Evolutionary conservation across 1,140 invertebrate genomes (phyloP).

Genomic region (Lasaia peninsularis): DNA sequence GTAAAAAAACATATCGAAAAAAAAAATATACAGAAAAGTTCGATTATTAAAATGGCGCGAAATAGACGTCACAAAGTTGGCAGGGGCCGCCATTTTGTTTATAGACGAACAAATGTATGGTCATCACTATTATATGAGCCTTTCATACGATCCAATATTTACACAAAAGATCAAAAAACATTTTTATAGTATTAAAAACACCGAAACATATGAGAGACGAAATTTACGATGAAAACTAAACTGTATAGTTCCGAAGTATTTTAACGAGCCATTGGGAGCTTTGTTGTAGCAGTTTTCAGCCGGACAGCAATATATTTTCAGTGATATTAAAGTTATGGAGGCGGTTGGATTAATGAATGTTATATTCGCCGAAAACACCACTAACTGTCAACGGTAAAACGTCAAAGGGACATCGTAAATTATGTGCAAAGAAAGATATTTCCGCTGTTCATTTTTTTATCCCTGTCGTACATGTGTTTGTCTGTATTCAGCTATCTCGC

Average conservation of each 20-base stretch:
- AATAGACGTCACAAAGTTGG: background rate
- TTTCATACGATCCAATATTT: background rate
- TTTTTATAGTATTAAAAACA: constrained; percentile 2
- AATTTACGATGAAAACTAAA: constrained; percentile 13
- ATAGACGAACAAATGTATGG: background rate
- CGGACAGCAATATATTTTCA: constrained; percentile 43
- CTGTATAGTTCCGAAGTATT: constrained; percentile 21
- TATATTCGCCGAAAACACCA: constrained; percentile 60
- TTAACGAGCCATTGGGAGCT: constrained; percentile 58
- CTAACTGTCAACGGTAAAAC: constrained; percentile 59
- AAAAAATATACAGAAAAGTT: too few relatives aligned
- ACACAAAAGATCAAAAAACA: background rate
- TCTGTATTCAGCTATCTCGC: constrained; percentile 30
- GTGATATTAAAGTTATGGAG: constrained; percentile 41
- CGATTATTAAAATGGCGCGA: too few relatives aligned
- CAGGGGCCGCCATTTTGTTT: background rate
- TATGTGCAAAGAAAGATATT: constrained; percentile 59
- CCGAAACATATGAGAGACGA: background rate
- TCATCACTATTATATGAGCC: background rate
- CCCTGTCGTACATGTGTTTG: constrained; percentile 22
- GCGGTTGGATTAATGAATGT: constrained; percentile 46
- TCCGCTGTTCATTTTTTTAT: constrained; percentile 41
- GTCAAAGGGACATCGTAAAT: constrained; percentile 62
- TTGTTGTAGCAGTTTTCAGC: constrained; percentile 43
- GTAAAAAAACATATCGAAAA: too few relatives aligned